Conservation (phyloP, 2,113 vertebrate genomes). For the Octodon degus region DNA sequence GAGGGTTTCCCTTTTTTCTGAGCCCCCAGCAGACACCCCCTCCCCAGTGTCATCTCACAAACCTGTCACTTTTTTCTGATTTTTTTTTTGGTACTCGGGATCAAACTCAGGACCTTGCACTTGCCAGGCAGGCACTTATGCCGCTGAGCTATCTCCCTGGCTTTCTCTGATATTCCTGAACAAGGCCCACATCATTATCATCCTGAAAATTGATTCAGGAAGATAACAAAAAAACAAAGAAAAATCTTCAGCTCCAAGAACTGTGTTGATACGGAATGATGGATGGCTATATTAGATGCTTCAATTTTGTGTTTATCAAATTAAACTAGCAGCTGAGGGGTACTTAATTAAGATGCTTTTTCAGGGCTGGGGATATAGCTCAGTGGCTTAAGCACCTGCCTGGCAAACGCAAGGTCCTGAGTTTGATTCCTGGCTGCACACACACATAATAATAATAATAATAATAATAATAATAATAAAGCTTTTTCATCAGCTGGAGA, state of each 20-base stretch:
- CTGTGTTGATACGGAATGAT: constrained; percentile 61
- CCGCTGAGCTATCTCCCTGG: too few species aligned
- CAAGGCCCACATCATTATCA: background rate
- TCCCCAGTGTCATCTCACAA: background rate
- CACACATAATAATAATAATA: too few species aligned
- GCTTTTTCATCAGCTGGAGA: constrained; percentile 59
- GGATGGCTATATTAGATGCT: constrained; percentile 77
- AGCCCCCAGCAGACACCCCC: background rate
- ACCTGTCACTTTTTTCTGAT: background rate
- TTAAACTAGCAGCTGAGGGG: constrained; percentile 71
- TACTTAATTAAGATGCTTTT: constrained; percentile 82
- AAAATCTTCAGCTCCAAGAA: constrained; percentile 44
- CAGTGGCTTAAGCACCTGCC: too few species aligned
- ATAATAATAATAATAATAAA: too few species aligned
- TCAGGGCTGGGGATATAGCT: background rate
- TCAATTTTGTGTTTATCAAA: constrained; percentile 78
- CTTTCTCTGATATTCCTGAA: constrained; percentile 23
- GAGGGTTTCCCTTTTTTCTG: background rate
- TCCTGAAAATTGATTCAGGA: constrained; percentile 38
- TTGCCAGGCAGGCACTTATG: too few species aligned
- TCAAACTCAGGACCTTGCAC: too few species aligned
- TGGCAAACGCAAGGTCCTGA: too few species aligned
- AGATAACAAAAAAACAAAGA: background rate
- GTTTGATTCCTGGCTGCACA: too few species aligned
- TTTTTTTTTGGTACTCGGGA: too few species aligned